Evolutionary conservation across 2,888 invertebrate genomes (phyloP).

Genomic region (Actias luna): DNA sequence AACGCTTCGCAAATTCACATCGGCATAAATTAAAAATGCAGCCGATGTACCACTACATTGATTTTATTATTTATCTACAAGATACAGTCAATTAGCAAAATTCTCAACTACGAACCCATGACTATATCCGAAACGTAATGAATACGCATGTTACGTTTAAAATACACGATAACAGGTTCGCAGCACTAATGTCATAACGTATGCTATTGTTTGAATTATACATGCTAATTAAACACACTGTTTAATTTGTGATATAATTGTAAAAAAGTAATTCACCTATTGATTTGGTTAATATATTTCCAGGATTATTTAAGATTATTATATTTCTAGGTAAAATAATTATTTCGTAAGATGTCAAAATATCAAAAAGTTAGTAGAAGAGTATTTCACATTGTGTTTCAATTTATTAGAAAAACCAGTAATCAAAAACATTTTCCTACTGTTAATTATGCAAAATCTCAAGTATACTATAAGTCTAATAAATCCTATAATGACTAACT

Average conservation of each 20-base stretch:
- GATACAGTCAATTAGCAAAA: constrained; percentile 76
- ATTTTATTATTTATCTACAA: constrained; percentile 76
- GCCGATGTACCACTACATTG: constrained; percentile 75
- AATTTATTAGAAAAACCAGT: too few relatives aligned
- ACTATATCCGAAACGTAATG: constrained; percentile 60
- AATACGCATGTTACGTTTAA: constrained; percentile 54
- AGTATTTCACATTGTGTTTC: too few relatives aligned
- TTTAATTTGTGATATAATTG: constrained; percentile 5
- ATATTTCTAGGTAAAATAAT: too few relatives aligned
- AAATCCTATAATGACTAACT: too few relatives aligned
- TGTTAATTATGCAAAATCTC: too few relatives aligned
- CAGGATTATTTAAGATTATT: too few relatives aligned
- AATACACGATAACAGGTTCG: constrained; percentile 44
- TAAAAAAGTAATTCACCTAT: neutral
- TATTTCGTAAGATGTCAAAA: too few relatives aligned
- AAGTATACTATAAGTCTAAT: too few relatives aligned
- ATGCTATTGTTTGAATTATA: constrained; percentile 21
- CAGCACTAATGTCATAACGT: constrained; percentile 35
- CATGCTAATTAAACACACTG: constrained; percentile 2
- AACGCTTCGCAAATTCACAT: constrained; percentile 77
- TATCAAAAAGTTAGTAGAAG: too few relatives aligned
- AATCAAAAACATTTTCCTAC: too few relatives aligned
- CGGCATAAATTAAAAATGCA: constrained; percentile 79
- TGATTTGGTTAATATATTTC: neutral
- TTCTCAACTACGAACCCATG: constrained; percentile 63